Base-by-base conservation (phyloP, 1,140 invertebrate genomes). In the Sweltsa coloradensis region DNA sequence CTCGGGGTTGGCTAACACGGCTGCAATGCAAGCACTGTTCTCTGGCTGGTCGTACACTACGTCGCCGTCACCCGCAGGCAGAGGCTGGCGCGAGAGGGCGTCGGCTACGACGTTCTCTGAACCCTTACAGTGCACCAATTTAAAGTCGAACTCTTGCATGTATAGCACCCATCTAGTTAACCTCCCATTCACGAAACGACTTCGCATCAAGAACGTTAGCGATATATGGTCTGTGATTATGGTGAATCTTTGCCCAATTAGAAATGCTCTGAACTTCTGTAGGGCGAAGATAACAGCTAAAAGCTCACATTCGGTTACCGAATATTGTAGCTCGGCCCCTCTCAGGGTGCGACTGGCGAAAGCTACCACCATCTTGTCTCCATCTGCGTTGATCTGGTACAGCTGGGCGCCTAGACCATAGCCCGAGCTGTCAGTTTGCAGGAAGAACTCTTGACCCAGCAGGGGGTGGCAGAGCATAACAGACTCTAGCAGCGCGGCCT, bases 201-300 rank as follows among this genome's bases (percentile, higher is more conserved):
- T 63, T 7, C 54, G 51, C n/a, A 55, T 56, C 3, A 73, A 50
- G 56, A 63, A 72, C 11, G 50, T 57, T 16, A 72, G 51, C 0
- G 61, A 57, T 37, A 63, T 56, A 49, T 74, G 68, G 50, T 74
- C 69, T 0, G 69, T 72, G 42, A 58, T 44, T 14, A 72, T 60
- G 3, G 39, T 57, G 19, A 71, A 62, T 21, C 59, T 52, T 14
- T 41, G 58, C 11, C 55, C 58, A 34, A 59, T 41, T 6, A 69
- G 43, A 46, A 57, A 68, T 23, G 52, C 50, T 24, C 54, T 47
- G 41, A 67, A 69, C 24, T 63, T 58, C 50, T 60, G 51, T 5
- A 71, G 53, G 5, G 61, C 57, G 54, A 54, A 62, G 19, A 72
- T 44, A 14, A 71, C 57, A 3, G 63, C 65, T 16, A 71, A 46